Evolutionary conservation across 2,113 vertebrate species (phyloP).

Genomic region (Ciconia boyciana): DNA sequence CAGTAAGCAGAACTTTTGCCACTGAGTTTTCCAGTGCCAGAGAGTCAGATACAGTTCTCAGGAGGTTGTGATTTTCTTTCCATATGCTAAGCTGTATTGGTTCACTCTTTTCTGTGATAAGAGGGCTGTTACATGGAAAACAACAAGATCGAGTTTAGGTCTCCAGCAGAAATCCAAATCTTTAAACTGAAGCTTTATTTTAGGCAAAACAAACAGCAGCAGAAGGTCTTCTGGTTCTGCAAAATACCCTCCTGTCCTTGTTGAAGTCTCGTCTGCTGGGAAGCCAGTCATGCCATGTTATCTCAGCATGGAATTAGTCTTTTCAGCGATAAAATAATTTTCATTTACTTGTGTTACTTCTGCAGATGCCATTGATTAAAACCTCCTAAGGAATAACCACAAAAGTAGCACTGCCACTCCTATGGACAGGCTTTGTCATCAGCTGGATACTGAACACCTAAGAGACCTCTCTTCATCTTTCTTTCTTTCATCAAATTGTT

Average conservation of each 20-base stretch:
- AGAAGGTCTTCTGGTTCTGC: background rate
- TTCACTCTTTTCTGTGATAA: background rate
- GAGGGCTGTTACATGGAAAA: background rate
- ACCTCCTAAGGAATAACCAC: background rate
- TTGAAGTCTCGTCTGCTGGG: background rate
- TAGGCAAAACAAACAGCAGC: background rate
- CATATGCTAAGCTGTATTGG: background rate
- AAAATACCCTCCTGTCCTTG: background rate
- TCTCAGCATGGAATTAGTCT: background rate
- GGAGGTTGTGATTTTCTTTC: background rate
- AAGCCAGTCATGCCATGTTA: background rate
- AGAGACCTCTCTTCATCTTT: background rate
- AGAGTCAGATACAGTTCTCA: background rate
- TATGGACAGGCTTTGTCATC: background rate
- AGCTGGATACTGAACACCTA: background rate
- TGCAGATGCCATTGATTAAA: background rate
- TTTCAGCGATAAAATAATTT: background rate
- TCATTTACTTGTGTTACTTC: background rate
- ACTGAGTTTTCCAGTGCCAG: background rate
- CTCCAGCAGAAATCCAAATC: background rate
- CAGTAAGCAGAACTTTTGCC: background rate
- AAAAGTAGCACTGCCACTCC: background rate
- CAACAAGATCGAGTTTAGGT: background rate
- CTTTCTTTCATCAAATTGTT: background rate
- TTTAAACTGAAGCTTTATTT: background rate